A percentile compares a stretch with the other conserved stretches of the same genome.
Conservation (phyloP, 2,113 vertebrate genomes). For the Potamarius usumacintae region DNA sequence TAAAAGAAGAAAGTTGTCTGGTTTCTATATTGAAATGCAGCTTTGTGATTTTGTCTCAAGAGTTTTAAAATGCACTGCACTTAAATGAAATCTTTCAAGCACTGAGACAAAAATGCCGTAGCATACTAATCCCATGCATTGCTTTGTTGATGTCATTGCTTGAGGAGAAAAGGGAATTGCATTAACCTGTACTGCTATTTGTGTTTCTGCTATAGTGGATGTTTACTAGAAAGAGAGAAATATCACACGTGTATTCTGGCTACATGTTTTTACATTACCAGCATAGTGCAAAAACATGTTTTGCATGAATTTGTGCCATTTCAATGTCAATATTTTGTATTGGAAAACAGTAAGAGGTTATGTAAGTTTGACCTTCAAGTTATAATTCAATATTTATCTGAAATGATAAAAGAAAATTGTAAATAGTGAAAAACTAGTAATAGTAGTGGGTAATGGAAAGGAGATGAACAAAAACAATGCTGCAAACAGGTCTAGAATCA, state of each 20-base stretch:
- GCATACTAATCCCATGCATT: not conserved
- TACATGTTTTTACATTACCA: not conserved
- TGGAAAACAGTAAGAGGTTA: not conserved
- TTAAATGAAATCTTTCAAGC: not conserved
- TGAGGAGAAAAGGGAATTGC: not conserved
- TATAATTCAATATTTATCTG: not conserved
- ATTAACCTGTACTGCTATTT: conserved; percentile 2
- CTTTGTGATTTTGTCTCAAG: not conserved
- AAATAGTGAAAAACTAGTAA: conserved; percentile 9
- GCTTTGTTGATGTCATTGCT: conserved; percentile 7
- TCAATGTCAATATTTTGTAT: not conserved
- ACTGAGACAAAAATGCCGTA: not conserved
- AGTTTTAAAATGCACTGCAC: not conserved
- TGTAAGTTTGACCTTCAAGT: not conserved
- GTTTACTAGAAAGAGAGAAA: not conserved
- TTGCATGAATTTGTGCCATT: not conserved
- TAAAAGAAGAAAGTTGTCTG: not conserved
- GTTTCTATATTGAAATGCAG: not conserved
- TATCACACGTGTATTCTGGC: not conserved
- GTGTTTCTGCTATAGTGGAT: conserved; percentile 4
- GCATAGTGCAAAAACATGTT: not conserved
- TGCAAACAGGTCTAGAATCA: not conserved
- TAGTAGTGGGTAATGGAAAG: not conserved
- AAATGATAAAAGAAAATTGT: not conserved
- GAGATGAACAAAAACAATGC: no score